Evolutionary conservation across 2,888 invertebrate species (phyloP).

Genomic region (Epinotia brunnichana): DNA sequence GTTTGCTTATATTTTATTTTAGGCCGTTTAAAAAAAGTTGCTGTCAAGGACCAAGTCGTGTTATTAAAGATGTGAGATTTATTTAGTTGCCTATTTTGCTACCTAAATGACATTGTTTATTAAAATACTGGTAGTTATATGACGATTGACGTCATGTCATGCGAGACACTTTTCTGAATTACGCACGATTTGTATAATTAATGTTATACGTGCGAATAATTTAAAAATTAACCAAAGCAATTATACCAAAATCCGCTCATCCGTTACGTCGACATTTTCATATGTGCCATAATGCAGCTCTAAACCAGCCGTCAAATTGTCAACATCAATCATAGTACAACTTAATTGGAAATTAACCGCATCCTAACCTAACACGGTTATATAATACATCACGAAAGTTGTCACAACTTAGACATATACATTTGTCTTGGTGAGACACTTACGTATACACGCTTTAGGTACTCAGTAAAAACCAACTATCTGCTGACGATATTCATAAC

Average conservation of each 20-base stretch:
- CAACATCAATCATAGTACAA: constrained; percentile 43
- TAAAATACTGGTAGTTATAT: too few relatives aligned
- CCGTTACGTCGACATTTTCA: constrained; percentile 7
- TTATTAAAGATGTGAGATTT: too few relatives aligned
- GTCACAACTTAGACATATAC: constrained; percentile 28
- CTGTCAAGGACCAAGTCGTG: too few relatives aligned
- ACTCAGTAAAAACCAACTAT: too few relatives aligned
- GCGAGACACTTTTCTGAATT: too few relatives aligned
- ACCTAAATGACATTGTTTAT: too few relatives aligned
- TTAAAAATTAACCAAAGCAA: constrained; percentile 11
- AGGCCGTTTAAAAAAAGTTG: too few relatives aligned
- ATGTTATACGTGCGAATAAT: neutral
- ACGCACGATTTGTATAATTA: too few relatives aligned
- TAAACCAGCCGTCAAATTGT: constrained; percentile 39
- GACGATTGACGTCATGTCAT: too few relatives aligned
- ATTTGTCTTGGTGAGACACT: constrained; percentile 25
- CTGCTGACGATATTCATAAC: too few relatives aligned
- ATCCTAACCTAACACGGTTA: constrained; percentile 37
- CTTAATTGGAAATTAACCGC: constrained; percentile 44
- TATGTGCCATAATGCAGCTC: constrained; percentile 22
- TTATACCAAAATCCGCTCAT: constrained; percentile 12
- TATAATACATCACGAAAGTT: constrained; percentile 33
- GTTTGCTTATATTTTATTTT: too few relatives aligned
- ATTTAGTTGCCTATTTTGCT: too few relatives aligned
- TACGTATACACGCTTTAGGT: neutral